phyloP scores from a whole-genome alignment of 2,888 invertebrate genomes.

The Alloscopus bannaensis region DNA sequence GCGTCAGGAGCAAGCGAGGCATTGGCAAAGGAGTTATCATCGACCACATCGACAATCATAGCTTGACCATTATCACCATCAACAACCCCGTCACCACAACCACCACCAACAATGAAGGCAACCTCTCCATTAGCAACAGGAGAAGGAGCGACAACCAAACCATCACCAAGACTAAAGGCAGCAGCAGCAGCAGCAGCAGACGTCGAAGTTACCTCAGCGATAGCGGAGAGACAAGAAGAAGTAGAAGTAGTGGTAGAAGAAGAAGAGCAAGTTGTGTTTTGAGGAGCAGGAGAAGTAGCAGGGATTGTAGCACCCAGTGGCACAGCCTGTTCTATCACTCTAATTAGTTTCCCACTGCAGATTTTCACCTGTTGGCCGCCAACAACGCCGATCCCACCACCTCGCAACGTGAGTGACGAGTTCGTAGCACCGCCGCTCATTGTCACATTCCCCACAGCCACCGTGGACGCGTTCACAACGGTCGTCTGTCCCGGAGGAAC shows the following conservation, averaged over 20 bases:
- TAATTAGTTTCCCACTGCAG: conserved; percentile 57
- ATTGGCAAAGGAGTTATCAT: conserved; percentile 32
- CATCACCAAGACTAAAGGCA: conserved; percentile 51
- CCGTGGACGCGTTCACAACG: conserved; percentile 27
- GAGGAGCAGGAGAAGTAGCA: conserved; percentile 26
- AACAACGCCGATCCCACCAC: conserved; percentile 3
- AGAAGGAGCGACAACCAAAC: conserved; percentile 46
- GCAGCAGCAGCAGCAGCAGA: conserved; percentile 28
- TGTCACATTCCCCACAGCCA: conserved; percentile 20
- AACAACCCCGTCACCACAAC: conserved; percentile 26
- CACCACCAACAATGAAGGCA: conserved; percentile 42
- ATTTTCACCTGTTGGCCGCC: conserved; percentile 65
- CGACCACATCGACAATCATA: conserved; percentile 49
- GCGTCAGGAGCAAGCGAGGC: conserved; percentile 49
- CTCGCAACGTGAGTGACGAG: conserved; percentile 33
- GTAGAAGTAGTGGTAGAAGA: conserved; percentile 27
- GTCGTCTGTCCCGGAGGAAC: conserved; percentile 42
- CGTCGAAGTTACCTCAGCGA: conserved; percentile 9
- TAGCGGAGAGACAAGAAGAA: conserved; percentile 18
- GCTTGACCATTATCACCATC: background rate
- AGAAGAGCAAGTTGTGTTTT: too few relatives aligned
- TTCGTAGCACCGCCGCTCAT: conserved; percentile 49
- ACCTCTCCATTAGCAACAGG: conserved; percentile 57
- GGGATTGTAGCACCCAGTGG: conserved; percentile 32
- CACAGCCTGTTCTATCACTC: conserved; percentile 52